Evolutionary conservation across 2,113 vertebrate genomes (phyloP), one percentile per base, ranked within the genome.

Genomic region (Terrapene triunguis): DNA sequence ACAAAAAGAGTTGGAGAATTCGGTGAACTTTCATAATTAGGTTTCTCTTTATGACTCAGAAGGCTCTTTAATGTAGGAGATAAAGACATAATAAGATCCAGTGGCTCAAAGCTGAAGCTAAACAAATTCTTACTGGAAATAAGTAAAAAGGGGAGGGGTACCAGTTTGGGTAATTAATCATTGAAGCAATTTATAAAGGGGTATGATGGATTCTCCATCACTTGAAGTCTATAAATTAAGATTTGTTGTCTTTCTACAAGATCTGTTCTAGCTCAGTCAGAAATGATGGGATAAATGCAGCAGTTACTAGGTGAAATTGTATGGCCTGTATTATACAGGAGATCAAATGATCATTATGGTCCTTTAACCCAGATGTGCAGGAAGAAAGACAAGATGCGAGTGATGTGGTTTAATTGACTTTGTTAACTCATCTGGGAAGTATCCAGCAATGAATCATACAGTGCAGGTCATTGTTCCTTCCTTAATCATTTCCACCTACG

Each of bases 51-150:
- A 21, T 80, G 6, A 12, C 42, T 29, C 44, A 78, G 42, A 57
- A 50, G 6, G 14, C 55, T 88, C 44, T 50, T 92, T 87, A 78
- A n/a, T 89, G 35, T 42, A 42, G 27, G 12, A 47, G 13, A 47
- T 44, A 59, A 89, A 80, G 51, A 42, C 17, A n/a, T 0, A 65
- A 95, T 0, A 78, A 95, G 80, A 35, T 2, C 16, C 47, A 79
- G 27, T 27, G 82, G 55, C 48, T 80, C 48, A 57, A 57, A 82
- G 81, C 89, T 92, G 89, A n/a, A 57, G 76, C 8, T 21, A 16
- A 38, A 65, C 35, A 81, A 91, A 83, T 78, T 90, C 53, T 92
- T 32, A n/a, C 42, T 83, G n/a, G 38, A 92, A 95, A 83, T 62
- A 81, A 3, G 3, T 3, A 27, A 50, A 81, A 72, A 87, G 10